Evolutionary conservation across 1,140 invertebrate genomes (phyloP), one percentile per base, ranked within the genome.

Genomic region (Penaeus japonicus): DNA sequence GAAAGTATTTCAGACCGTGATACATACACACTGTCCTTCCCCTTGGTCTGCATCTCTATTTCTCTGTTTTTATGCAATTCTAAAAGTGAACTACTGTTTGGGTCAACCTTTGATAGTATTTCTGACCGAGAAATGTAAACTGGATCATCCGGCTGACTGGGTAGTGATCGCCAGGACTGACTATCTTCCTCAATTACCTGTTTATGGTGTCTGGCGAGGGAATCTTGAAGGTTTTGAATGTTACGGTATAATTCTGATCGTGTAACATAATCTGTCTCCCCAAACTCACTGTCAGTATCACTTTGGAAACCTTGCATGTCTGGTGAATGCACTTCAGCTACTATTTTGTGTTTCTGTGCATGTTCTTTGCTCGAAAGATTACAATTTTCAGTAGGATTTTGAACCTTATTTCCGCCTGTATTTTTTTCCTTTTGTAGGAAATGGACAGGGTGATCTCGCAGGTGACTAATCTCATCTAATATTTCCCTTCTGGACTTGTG

Each of bases 51-150:
- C n/a, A 65, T 65, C 22, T 87, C 57, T 54, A 24, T 35, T 55
- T 57, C 75, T 55, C 85, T 79, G 22, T 39, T 27, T 55, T 30
- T 54, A 62, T 54, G 12, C 18, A 77, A 75, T 18, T 65, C 55
- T 4, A 82, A n/a, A 30, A 62, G 53, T 30, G 89, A 85, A 22
- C 39, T 57, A 57, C 85, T 86, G n/a, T 79, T 84, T 53, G 84
- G 89, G 53, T 89, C 89, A 5, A 89, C 83, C 32, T 79, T 70
- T 27, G 90, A 84, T 35, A 90, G 24, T 24, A 91, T 90, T 70
- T 91, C 91, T 27, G 89, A 90, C 24, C 91, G 90, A 12, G 91
- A 91, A 35, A 91, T 90, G 55, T 91, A 90, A 10, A 91, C 85
- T 30, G 90, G 85, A 54, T 90, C 90, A 53, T 87, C 84, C 15